These are phyloP conservation scores for Acanthopleura granulata DNA, from an alignment of 2,888 invertebrate genomes.

Conservation along the genomic window DNA sequence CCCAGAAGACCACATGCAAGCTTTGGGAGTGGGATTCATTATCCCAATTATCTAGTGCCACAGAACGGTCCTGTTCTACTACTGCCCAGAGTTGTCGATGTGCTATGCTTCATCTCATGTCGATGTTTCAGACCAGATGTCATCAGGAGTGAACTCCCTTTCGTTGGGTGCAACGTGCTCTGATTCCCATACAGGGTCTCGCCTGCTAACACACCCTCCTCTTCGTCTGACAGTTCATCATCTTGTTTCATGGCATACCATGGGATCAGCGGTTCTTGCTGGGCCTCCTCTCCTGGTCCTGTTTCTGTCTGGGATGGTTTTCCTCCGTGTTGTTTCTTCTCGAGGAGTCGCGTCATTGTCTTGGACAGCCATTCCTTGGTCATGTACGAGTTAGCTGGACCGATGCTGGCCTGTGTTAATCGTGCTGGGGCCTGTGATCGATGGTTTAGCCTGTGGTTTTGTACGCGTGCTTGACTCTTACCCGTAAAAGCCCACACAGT, in stretches of 20 bases:
- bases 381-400: not conserved
- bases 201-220: not conserved
- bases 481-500: constrained; percentile 35
- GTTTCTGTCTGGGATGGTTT: too few species aligned
- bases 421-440: not conserved
- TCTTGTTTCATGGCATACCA: not conserved
- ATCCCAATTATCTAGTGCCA: too few species aligned
- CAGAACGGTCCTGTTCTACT: too few species aligned
- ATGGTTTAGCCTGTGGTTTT: constrained; percentile 41
- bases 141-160: too few species aligned
- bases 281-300: too few species aligned
- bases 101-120: too few species aligned
- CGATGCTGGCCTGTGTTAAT: not conserved
- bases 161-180: not conserved
- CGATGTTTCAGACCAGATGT: too few species aligned
- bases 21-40: too few species aligned
- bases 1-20: too few species aligned
- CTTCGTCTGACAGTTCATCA: not conserved
- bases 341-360: not conserved
- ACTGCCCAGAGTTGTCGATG: too few species aligned
- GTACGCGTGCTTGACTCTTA: constrained; percentile 41
- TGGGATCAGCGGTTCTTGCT: not conserved
- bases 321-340: not conserved
- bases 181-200: not conserved
- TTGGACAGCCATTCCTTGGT: not conserved